Evolutionary conservation across 2,797 vertebrate genomes (phyloP), one percentile per base, ranked within the genome.

Genomic region (Odontamblyopus lacepedii): DNA sequence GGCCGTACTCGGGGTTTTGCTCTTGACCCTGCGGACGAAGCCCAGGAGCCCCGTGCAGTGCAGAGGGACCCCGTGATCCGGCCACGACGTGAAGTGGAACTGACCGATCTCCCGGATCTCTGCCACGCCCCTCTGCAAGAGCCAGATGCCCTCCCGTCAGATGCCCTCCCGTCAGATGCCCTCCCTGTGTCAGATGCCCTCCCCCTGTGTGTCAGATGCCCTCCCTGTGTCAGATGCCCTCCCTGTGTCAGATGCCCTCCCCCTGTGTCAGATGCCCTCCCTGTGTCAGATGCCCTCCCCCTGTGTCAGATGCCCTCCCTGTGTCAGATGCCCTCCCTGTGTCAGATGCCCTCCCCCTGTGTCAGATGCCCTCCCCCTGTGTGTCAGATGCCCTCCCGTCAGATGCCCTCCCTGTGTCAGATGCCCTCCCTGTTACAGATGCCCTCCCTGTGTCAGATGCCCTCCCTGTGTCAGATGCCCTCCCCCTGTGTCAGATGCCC

Each of bases 1-100:
- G 0, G 97, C 94, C 0, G 93, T 98, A 76, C 95, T 94, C 0
- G 97, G 94, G 26, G 95, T 97, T 92, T 98, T 98, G 82, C 96
- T 94, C 81, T 99, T 99, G 80, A 99, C 97, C 85, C 98, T 94
- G 57, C 97, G 92, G 9, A 99, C 96, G 69, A 99, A 99, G 0
- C 97, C 98, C 80, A 99, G 94, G 74, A 99, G 93, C 29, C 98
- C 98, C 0, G 97, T 98, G 5, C 98, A 96, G 5, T 99, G 97
- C 90, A 98, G 98, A 0, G 98, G 98, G 8, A 99, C 98, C 0
- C 98, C 98, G 0, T 99, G 98, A 87, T 99, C 98, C 0, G 98
- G 98, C 98, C 98, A 99, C 71, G 98, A 97, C 0, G 98, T 99
- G 94, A 99, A 99, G 90, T 99, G 98, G 80, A 99, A 99, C 92